Evolutionary conservation across 2,888 invertebrate genomes (phyloP), one percentile per base, ranked within the genome.

Genomic region (Cheilosia vernalis): DNA sequence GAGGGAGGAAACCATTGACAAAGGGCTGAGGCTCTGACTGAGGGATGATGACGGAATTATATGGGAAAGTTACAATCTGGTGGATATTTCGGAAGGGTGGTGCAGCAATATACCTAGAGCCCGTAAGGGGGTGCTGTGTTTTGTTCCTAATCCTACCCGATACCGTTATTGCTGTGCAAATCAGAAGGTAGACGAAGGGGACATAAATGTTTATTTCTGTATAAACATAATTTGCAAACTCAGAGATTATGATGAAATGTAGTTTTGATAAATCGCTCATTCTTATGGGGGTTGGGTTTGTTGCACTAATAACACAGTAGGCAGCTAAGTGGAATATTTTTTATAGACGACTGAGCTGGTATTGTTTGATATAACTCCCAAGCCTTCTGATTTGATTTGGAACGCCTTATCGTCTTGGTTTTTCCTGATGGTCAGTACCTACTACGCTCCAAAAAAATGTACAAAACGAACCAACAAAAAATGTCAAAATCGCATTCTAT

Each of bases 41-140:
- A 51, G 56, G 74, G 60, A 73, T 67, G 73, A 79, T 72, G 66
- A 53, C n/a, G 27, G 33, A 64, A 70, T 79, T 79, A 79, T 63
- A 53, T 53, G 47, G 60, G 58, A 66, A 53, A 70, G 56, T 51
- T 47, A 19, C 47, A 49, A 58, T 56, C 60, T 61, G 44, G 47
- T 9, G 19, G 47, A 47, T 47, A 44, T 47, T 51, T 40, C 15
- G 42, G n/a, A 61, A 51, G 51, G 27, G 40, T 47, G 33, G 2
- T 44, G 60, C 37, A 24, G 24, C 7, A 44, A 60, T 24, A 40
- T 37, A 9, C 27, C 17, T 4, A n/a, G 15, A 30, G 60, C 51
- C n/a, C 67, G 5, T 5, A n/a, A 15, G 24, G 0, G 30, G 15
- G 40, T 37, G 58, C 5, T 10, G 19, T 13, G n/a, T 60, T 19